A percentile compares a stretch with the other conserved stretches of the same genome.
Evolutionary conservation across 2,888 invertebrate genomes (phyloP).

Genomic region (Drosophila gaucha): DNA sequence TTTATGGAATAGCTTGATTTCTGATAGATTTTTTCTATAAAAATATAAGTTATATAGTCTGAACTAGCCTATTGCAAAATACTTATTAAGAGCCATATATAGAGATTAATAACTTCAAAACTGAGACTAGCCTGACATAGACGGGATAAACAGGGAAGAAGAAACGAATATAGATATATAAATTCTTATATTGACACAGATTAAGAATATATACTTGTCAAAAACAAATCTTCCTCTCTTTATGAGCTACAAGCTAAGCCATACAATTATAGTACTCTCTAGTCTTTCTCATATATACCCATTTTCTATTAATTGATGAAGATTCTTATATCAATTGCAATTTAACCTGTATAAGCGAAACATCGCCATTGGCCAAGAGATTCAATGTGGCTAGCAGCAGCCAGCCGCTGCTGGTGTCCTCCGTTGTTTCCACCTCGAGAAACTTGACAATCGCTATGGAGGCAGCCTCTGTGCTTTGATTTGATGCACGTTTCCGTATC

Average conservation of each 20-base stretch:
- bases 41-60: too few relatives aligned
- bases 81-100: too few relatives aligned
- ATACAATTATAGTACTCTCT: too few relatives aligned
- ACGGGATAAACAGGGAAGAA: too few relatives aligned
- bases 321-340: background rate
- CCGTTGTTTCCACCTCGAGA: constrained; percentile 96
- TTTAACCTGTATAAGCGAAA: constrained; percentile 93
- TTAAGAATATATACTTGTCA: background rate
- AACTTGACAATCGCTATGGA: constrained; percentile 98
- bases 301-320: background rate
- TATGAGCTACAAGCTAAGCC: too few relatives aligned
- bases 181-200: background rate
- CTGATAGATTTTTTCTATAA: too few relatives aligned
- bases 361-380: constrained; percentile 95
- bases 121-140: background rate
- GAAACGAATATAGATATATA: background rate
- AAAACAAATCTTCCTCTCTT: too few relatives aligned
- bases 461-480: constrained; percentile 97
- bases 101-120: too few relatives aligned
- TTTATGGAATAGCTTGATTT: too few relatives aligned
- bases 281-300: too few relatives aligned
- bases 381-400: constrained; percentile 96
- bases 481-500: constrained; percentile 95
- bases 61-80: too few relatives aligned
- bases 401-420: constrained; percentile 98